Percentiles rank a stretch among this genome's conserved stretches.
Conservation (phyloP, 2,113 vertebrate species). For the Petrocephalus microphthalmus region DNA sequence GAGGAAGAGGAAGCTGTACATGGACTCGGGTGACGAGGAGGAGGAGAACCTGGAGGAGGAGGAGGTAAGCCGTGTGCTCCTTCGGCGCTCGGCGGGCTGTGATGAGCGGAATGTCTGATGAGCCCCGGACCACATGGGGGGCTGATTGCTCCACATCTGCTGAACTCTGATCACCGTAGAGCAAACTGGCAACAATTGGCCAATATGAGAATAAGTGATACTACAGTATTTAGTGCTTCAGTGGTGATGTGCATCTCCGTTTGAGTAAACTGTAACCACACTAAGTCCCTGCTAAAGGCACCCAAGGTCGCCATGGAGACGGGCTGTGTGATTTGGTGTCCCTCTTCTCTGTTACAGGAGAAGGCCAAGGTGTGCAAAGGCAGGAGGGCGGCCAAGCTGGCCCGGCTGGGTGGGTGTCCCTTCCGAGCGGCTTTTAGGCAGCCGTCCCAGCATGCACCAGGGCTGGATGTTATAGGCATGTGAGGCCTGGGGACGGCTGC, state of each 20-base stretch:
- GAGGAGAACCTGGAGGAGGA: constrained; percentile 76
- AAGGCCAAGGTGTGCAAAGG: constrained; percentile 73
- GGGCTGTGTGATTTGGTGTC: background rate
- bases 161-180: background rate
- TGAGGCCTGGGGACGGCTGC: background rate
- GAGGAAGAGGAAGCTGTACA: constrained; percentile 79
- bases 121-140: background rate
- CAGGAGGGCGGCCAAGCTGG: constrained; percentile 72
- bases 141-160: too few relatives aligned
- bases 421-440: background rate
- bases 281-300: background rate
- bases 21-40: constrained; percentile 84
- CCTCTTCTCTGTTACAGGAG: constrained; percentile 55
- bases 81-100: background rate
- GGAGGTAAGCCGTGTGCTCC: constrained; percentile 45
- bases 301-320: background rate
- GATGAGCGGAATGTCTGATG: background rate
- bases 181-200: background rate
- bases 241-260: background rate
- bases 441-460: background rate
- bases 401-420: constrained; percentile 67
- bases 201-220: background rate
- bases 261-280: background rate
- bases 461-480: background rate
- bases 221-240: background rate